Evolutionary conservation across 2,113 vertebrate genomes (phyloP).

Genomic region (Nematolebias whitei): DNA sequence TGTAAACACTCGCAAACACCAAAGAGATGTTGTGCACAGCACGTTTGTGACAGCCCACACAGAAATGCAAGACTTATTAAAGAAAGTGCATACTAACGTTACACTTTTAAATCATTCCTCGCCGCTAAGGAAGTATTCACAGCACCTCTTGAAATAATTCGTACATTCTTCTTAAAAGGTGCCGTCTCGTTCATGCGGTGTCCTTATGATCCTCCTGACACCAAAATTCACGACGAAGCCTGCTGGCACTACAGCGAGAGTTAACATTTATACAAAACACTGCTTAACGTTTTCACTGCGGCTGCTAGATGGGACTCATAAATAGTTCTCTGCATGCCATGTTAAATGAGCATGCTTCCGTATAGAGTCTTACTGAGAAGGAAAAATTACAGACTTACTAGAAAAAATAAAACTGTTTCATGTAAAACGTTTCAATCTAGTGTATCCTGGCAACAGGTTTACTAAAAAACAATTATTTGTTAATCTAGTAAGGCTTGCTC

Average conservation of each 20-base stretch:
- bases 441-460: constrained; percentile 23
- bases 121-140: constrained; percentile 21
- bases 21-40: constrained; percentile 22
- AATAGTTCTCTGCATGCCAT: constrained; percentile 42
- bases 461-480: neutral
- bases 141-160: constrained; percentile 23
- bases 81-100: neutral
- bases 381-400: constrained; percentile 29
- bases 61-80: constrained; percentile 28
- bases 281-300: constrained; percentile 56
- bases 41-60: constrained; percentile 20
- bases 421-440: constrained; percentile 8
- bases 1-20: constrained; percentile 25
- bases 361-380: constrained; percentile 22
- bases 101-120: constrained; percentile 30
- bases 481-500: constrained; percentile 4
- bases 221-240: constrained; percentile 49
- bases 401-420: constrained; percentile 13
- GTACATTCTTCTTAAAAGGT: constrained; percentile 4
- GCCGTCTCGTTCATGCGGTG: constrained; percentile 20
- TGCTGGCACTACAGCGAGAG: constrained; percentile 39
- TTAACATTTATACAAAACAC: constrained; percentile 61
- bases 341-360: constrained; percentile 35
- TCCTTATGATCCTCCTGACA: constrained; percentile 44
- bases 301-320: constrained; percentile 45